A percentile compares a stretch with the other conserved stretches of the same genome.
phyloP scores from a whole-genome alignment of 2,797 vertebrate species.

The Tokudaia muenninki region DNA sequence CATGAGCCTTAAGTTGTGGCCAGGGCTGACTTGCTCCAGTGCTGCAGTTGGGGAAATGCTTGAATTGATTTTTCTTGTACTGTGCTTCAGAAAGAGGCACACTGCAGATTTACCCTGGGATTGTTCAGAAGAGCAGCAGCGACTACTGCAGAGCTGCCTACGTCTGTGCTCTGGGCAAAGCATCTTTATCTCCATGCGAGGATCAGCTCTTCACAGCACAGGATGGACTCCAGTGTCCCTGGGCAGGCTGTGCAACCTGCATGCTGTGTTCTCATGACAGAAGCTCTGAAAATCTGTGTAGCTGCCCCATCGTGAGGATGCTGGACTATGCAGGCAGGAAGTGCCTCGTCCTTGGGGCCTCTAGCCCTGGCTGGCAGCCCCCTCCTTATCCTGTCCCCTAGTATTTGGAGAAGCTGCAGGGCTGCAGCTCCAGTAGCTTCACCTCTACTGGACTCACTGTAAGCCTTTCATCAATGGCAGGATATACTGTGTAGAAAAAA shows the following conservation, averaged over 20 bases:
- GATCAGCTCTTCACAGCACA: neutral
- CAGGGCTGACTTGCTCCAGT: neutral
- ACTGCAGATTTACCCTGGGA: fast-evolving
- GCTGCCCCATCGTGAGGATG: fast-evolving
- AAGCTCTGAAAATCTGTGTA: neutral
- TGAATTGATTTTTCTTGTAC: neutral
- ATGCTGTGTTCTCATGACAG: neutral
- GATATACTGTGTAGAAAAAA: neutral
- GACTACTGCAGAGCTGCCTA: fast-evolving
- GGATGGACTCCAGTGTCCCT: neutral
- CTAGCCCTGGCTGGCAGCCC: neutral
- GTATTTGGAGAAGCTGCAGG: neutral
- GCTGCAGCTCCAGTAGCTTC: neutral
- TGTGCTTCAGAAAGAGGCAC: neutral
- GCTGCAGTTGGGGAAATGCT: neutral
- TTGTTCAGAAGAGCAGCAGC: neutral
- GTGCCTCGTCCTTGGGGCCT: fast-evolving
- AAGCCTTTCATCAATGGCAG: neutral
- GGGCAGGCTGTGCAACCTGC: neutral
- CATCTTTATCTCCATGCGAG: neutral
- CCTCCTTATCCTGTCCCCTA: fast-evolving
- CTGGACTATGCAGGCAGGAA: neutral
- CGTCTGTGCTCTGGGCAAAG: fast-evolving
- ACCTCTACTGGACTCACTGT: neutral
- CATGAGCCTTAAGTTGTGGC: neutral